Evolutionary conservation across 2,113 vertebrate genomes (phyloP).

Genomic region (Paraplagusia blochii): DNA sequence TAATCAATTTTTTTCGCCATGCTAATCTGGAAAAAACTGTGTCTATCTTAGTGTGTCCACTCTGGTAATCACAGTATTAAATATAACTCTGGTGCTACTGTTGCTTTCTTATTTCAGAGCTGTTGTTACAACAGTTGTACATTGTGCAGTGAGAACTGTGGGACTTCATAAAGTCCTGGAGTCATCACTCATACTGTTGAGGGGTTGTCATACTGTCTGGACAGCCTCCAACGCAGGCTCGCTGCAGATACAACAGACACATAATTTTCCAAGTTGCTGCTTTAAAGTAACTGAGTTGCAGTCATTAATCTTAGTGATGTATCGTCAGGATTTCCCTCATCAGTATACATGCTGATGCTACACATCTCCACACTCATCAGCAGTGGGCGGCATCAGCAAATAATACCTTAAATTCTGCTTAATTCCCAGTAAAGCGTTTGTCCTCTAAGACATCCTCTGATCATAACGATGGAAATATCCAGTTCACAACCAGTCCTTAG

Average conservation of each 20-base stretch:
- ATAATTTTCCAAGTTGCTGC: not conserved
- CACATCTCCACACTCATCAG: conserved; percentile 9
- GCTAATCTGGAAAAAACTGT: too few species aligned
- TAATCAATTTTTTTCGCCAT: too few species aligned
- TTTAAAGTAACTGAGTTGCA: conserved; percentile 15
- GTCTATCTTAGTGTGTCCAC: too few species aligned
- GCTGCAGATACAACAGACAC: conserved; percentile 12
- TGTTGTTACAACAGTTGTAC: not conserved
- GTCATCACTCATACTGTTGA: conserved; percentile 1
- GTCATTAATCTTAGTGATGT: conserved; percentile 20
- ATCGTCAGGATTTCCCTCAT: not conserved
- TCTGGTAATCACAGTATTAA: too few species aligned
- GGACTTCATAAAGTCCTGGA: conserved; percentile 7
- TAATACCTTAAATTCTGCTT: conserved; percentile 3
- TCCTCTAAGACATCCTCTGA: not conserved
- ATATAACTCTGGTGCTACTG: too few species aligned
- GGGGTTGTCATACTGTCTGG: not conserved
- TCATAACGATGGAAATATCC: not conserved
- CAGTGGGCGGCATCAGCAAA: conserved; percentile 5
- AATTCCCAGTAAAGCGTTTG: conserved; percentile 1
- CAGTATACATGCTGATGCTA: conserved; percentile 20
- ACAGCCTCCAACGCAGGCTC: not conserved
- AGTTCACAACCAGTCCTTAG: conserved; percentile 3
- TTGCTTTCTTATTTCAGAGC: too few species aligned
- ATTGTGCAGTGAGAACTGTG: not conserved